Conservation (phyloP, 2,797 vertebrate genomes). For the Peromyscus nudipes region DNA sequence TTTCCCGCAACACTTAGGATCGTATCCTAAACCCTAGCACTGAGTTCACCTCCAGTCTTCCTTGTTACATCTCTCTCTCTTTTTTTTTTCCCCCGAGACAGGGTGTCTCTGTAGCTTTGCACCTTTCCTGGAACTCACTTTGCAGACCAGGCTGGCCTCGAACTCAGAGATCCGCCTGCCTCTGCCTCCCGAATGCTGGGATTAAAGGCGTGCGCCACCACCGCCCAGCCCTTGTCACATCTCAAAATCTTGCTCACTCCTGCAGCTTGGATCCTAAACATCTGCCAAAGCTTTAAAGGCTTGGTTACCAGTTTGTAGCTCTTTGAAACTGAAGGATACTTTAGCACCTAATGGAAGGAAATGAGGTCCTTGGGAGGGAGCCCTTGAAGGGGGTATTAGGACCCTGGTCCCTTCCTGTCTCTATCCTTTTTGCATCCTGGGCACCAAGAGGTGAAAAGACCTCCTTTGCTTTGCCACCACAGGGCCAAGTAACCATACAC, state of each 20-base stretch:
- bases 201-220: too few species aligned
- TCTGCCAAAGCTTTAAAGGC: background rate
- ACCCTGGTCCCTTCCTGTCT: background rate
- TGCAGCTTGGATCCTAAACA: background rate
- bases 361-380: background rate
- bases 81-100: too few species aligned
- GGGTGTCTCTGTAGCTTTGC: too few species aligned
- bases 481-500: background rate
- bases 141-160: too few species aligned
- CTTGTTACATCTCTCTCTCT: background rate
- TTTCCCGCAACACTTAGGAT: background rate
- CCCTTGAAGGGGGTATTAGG: background rate
- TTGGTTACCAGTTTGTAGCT: background rate
- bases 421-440: background rate
- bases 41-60: background rate
- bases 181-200: too few species aligned
- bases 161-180: too few species aligned
- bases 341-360: background rate
- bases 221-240: background rate
- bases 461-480: background rate
- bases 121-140: too few species aligned
- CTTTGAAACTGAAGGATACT: background rate
- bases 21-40: background rate
- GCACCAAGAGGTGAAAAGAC: background rate
- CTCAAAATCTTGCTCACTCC: background rate